Evolutionary conservation across 2,888 invertebrate species (phyloP), one percentile per base, ranked within the genome.

Genomic region (Griposia aprilina): DNA sequence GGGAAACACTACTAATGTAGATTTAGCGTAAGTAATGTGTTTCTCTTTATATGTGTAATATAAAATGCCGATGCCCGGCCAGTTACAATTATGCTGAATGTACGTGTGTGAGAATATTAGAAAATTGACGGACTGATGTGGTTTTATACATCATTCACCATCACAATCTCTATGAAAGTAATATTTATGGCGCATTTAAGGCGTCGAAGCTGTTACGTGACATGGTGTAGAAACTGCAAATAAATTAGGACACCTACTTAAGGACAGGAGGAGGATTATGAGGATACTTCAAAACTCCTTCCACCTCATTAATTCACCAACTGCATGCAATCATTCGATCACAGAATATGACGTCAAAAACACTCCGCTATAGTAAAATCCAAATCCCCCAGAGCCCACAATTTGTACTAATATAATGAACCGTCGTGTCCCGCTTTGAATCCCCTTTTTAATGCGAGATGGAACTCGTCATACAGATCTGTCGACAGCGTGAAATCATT

Each of bases 401-500:
- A 79, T 76, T 79, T 78, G 80, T 87, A 88, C 77, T 84, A 83
- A 87, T 88, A 85, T 71, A 87, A 85, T 81, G 70, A 86, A 76
- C 65, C 63, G 69, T 55, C 78, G 74, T 87, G 87, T 82, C 59
- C 87, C 76, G 85, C 79, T 88, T 87, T 82, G 80, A 82, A 87
- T 83, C 75, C 84, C 82, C 80, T 80, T 89, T 86, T 88, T 86
- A 78, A 78, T 75, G 68, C 75, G 76, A 80, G 73, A 80, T 83
- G 74, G 76, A 57, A 76, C 63, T 85, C 87, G 79, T 89, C 87
- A 86, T 81, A 83, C 67, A 76, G 86, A 89, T 87, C 84, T 82
- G 85, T 81, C 78, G 87, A 83, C 84, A 70, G 74, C 59, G 73
- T 71, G 41, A 86, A 86, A 86, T 83, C 78, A 87, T 81, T 70